phyloP scores from a whole-genome alignment of 2,113 vertebrate species.

The Calidris pugnax region DNA sequence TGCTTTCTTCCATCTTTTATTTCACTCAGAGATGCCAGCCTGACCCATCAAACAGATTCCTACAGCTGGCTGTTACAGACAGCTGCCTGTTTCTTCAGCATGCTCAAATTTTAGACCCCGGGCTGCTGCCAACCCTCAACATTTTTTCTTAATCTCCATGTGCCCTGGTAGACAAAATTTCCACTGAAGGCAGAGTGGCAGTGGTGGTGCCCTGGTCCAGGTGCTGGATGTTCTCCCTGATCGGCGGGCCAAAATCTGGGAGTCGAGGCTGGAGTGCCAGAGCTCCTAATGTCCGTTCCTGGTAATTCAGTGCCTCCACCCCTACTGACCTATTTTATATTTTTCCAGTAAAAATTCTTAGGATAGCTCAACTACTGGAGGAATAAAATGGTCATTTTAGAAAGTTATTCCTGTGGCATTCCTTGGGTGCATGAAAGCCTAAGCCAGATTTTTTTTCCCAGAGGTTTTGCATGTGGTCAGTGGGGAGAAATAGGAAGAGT shows the following conservation, averaged over 20 bases:
- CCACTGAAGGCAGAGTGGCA: slow-evolving; percentile 19
- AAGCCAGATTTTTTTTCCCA: background rate
- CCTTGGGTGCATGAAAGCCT: background rate
- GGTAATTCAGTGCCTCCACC: background rate
- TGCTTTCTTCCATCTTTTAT: background rate
- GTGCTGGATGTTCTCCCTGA: background rate
- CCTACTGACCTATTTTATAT: slow-evolving; percentile 7
- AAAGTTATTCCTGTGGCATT: background rate
- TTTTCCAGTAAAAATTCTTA: slow-evolving; percentile 8
- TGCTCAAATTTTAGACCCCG: background rate
- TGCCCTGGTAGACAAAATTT: background rate
- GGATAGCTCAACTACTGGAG: background rate
- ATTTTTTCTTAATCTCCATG: slow-evolving; percentile 60
- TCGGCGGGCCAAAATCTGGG: background rate
- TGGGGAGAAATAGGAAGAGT: background rate
- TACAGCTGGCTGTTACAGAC: slow-evolving; percentile 22
- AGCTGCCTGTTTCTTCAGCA: slow-evolving; percentile 45
- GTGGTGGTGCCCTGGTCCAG: background rate
- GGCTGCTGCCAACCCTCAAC: slow-evolving; percentile 36
- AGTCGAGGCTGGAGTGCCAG: background rate
- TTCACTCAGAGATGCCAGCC: background rate
- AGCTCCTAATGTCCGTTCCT: slow-evolving; percentile 2
- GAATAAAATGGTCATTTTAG: background rate
- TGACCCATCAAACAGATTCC: slow-evolving; percentile 20
- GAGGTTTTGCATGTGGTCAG: background rate